Evolutionary conservation across 1,140 invertebrate genomes (phyloP), one percentile per base, ranked within the genome.

Genomic region (Lycorma delicatula): DNA sequence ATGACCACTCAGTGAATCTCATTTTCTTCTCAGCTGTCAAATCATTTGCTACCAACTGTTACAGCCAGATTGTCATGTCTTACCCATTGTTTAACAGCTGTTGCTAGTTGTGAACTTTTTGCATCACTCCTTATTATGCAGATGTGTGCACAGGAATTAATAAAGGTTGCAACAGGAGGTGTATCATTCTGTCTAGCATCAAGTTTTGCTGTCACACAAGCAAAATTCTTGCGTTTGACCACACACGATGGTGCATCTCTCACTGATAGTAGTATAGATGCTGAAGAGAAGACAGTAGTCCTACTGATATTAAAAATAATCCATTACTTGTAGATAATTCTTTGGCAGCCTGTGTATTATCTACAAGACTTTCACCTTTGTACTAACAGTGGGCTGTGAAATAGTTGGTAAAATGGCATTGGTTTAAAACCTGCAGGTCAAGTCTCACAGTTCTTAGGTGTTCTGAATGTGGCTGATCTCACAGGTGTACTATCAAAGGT

Each of bases 361-460:
- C 81, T 4, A 72, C 73, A 9, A 67, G 74, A 41, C 66, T 81
- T 7, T 64, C 70, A 52, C 63, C 71, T 7, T 65, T 68, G 22
- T 72, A 80, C 63, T 70, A 79, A 51, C 77, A 81, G 65, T 84
- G 82, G 82, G 80, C 81, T 1, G 72, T 76, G 12, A 74, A 80
- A 59, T 81, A 83, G 63, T 68, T 84, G 54, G 79, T 71, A 63
- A 61, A 59, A 38, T n/a, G n/a, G n/a, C n/a, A n/a, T n/a, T n/a
- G n/a, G n/a, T 27, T 50, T 61, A 12, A 62, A 56, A 57, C 56
- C 59, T 27, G 44, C 56, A 16, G 26, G 29, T 27, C 46, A 61
- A n/a, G 52, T 60, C 11, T 31, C 52, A 26, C 64, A 67, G 13
- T 66, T 59, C 12, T 46, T 64, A 0, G 70, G 74, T 49, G 67